A percentile compares a stretch with the other conserved stretches of the same genome.
Conservation (phyloP, 2,113 vertebrate genomes). For the Gallinago jamesoni region DNA sequence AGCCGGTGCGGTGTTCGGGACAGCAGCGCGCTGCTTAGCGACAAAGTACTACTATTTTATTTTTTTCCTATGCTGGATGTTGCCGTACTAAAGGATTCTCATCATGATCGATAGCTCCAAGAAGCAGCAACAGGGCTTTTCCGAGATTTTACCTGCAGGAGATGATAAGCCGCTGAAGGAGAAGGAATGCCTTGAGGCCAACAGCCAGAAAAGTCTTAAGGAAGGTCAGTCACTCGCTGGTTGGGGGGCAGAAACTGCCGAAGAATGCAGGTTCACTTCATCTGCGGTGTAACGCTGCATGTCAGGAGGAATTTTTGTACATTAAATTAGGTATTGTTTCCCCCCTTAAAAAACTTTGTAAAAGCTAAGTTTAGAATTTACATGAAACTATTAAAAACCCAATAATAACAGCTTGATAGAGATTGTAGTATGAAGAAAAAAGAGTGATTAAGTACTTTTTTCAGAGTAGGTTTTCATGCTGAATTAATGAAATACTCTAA, state of each 20-base stretch:
- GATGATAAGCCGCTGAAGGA: constrained; percentile 75
- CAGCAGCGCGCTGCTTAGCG: neutral
- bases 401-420: neutral
- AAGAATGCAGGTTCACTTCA: neutral
- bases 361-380: neutral
- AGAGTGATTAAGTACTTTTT: neutral
- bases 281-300: neutral
- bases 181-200: constrained; percentile 80
- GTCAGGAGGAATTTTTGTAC: neutral
- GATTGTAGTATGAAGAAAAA: neutral
- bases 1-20: neutral
- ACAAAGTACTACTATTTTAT: neutral
- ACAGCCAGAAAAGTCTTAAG: constrained; percentile 82
- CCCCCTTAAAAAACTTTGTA: neutral
- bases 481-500: neutral
- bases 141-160: constrained; percentile 75
- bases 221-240: constrained; percentile 78
- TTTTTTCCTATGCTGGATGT: constrained; percentile 42
- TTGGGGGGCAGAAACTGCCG: neutral
- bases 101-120: constrained; percentile 85
- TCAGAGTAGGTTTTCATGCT: neutral
- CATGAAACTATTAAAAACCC: neutral
- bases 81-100: constrained; percentile 64
- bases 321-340: neutral
- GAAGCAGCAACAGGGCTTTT: constrained; percentile 79